Base-by-base conservation (phyloP, 2,888 invertebrate species). In the Dexiosoma caninum region DNA sequence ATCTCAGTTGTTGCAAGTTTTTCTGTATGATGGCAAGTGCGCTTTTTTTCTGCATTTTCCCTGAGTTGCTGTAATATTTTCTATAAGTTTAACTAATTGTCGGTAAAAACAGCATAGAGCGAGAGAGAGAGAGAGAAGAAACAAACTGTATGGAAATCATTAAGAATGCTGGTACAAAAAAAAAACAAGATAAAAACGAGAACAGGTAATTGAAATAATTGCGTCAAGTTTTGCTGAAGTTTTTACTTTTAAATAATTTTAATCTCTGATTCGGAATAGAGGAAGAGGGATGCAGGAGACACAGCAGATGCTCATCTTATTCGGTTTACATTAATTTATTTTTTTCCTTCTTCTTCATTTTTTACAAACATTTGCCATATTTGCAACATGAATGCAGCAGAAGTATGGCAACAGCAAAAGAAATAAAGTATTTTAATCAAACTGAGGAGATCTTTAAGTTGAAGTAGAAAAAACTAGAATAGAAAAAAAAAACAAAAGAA, bases 141-240 rank as follows among this genome's bases (percentile, higher is more conserved):
- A 57, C 9, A 37, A 37, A n/a, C 10, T 42, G 8, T 51, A 67
- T 51, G 30, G 42, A 42, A 62, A 62, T 30, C 40, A 51, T 49
- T 30, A 51, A 70, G 42, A 59, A 64, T 12, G 16, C 27, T 21
- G 27, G 27, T 51, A 32, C 35, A 8, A 27, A 27, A 27, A 27
- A 27, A 27, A 27, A 27, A 27, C 6, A 27, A n/a, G n/a, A n/a
- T n/a, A 37, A 66, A 62, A 46, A 49, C 7, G 32, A 66, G 57
- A 69, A 57, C 80, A 69, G 55, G 81, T 76, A 77, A 81, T 81
- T 77, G 77, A 74, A 77, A 81, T 72, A 80, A 76, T 77, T 81
- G 67, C 77, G 77, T 69, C 76, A 77, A 77, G 71, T 71, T 72
- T 30, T 51, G 23, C 10, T 32, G 32, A 42, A 67, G 67, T 69